phyloP scores from a whole-genome alignment of 2,113 vertebrate species.

The Oryzias curvinotus region DNA sequence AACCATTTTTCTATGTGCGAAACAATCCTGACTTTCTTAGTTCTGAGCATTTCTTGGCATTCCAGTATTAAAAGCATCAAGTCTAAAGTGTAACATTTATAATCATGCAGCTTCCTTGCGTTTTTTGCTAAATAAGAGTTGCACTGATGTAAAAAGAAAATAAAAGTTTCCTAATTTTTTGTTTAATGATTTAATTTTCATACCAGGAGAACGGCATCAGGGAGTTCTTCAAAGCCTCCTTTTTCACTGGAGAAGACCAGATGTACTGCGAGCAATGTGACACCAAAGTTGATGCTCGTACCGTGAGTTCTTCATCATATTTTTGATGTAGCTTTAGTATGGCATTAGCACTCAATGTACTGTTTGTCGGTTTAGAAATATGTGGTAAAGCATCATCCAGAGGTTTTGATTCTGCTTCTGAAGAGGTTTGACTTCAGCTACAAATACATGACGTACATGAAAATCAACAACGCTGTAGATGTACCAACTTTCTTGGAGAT shows the following conservation, averaged over 20 bases:
- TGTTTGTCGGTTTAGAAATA: constrained; percentile 22
- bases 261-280: not conserved
- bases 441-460: constrained; percentile 40
- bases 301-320: accelerated
- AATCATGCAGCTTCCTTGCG: no score
- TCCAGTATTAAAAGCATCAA: no score
- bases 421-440: constrained; percentile 70
- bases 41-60: no score
- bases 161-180: not conserved
- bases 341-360: not conserved
- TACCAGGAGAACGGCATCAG: not conserved
- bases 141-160: not conserved
- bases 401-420: constrained; percentile 18
- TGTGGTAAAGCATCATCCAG: constrained; percentile 47
- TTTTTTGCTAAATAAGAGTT: no score
- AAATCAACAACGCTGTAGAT: constrained; percentile 36
- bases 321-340: not conserved
- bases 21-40: no score
- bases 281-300: not conserved
- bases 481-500: constrained; percentile 40
- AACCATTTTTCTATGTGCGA: no score
- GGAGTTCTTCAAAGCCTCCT: not conserved
- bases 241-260: not conserved
- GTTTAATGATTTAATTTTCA: not conserved
- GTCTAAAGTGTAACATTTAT: no score